phyloP scores from a whole-genome alignment of 2,113 vertebrate species.

The Vimba vimba region DNA sequence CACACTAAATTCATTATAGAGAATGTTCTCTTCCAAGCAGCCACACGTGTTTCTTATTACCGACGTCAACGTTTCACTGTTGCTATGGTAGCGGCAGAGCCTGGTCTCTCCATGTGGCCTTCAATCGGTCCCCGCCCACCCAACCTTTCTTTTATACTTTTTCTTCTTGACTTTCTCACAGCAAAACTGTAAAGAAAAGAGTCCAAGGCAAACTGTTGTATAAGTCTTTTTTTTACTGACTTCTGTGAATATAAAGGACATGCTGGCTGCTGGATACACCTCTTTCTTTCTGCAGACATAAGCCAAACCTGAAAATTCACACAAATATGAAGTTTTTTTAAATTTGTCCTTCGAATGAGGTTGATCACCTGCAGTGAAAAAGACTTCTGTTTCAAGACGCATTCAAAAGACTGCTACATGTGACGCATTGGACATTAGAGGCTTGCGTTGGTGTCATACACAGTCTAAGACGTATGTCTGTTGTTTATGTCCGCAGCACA shows the following conservation, averaged over 20 bases:
- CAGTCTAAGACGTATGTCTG: background rate
- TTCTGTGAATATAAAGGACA: constrained; percentile 24
- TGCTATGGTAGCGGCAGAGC: constrained; percentile 54
- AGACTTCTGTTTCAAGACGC: background rate
- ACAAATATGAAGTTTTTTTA: background rate
- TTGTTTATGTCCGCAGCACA: background rate
- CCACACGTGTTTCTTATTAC: constrained; percentile 61
- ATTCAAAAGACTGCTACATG: background rate
- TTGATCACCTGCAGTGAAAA: background rate
- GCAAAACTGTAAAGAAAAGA: constrained; percentile 29
- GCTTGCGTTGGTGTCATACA: background rate
- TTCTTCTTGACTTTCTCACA: constrained; percentile 46
- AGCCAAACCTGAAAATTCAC: background rate
- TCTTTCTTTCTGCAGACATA: background rate
- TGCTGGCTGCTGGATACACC: background rate
- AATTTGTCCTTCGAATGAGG: background rate
- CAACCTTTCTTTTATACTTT: constrained; percentile 36
- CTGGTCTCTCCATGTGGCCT: constrained; percentile 51
- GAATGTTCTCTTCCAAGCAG: constrained; percentile 47
- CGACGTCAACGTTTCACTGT: constrained; percentile 52
- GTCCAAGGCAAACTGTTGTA: constrained; percentile 61
- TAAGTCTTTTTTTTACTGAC: constrained; percentile 55
- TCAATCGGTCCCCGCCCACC: constrained; percentile 23
- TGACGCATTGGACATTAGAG: background rate
- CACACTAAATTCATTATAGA: constrained; percentile 16